phyloP scores from a whole-genome alignment of 1,140 invertebrate genomes.

The Nasonia longicornis region DNA sequence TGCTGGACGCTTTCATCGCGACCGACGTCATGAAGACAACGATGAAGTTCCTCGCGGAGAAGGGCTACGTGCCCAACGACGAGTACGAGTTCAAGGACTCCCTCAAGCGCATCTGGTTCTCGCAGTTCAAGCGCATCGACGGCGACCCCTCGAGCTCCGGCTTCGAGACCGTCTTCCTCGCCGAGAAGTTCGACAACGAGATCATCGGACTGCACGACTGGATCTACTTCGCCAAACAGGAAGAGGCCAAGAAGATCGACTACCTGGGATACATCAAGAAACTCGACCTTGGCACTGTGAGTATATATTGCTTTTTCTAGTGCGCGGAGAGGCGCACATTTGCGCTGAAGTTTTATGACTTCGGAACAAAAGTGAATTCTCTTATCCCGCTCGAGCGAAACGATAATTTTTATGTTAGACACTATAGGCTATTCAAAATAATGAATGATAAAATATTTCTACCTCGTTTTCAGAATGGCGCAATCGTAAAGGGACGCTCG shows the following conservation, averaged over 20 bases:
- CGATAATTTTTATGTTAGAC: background rate
- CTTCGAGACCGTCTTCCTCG: slow-evolving; percentile 74
- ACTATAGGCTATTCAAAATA: background rate
- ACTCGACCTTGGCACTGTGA: slow-evolving; percentile 66
- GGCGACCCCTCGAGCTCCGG: slow-evolving; percentile 70
- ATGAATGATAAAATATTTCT: background rate
- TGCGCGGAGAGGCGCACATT: too few species aligned
- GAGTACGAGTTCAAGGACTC: slow-evolving; percentile 69
- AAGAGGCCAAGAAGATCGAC: slow-evolving; percentile 68
- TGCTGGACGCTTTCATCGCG: slow-evolving; percentile 72
- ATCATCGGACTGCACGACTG: slow-evolving; percentile 75
- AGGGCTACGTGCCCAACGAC: slow-evolving; percentile 66
- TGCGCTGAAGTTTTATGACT: background rate
- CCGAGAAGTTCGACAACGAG: slow-evolving; percentile 71
- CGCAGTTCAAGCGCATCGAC: slow-evolving; percentile 70
- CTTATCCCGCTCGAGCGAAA: background rate
- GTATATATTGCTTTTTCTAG: slow-evolving; percentile 40
- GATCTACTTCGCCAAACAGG: slow-evolving; percentile 73
- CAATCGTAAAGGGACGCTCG: slow-evolving; percentile 70
- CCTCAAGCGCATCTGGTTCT: slow-evolving; percentile 70
- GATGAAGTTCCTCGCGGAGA: slow-evolving; percentile 71
- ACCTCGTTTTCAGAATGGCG: slow-evolving; percentile 61
- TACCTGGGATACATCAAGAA: slow-evolving; percentile 73
- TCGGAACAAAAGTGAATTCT: background rate
- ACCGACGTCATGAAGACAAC: slow-evolving; percentile 73